Evolutionary conservation across 2,113 vertebrate genomes (phyloP).

Genomic region (Ophthalmotilapia sp.): DNA sequence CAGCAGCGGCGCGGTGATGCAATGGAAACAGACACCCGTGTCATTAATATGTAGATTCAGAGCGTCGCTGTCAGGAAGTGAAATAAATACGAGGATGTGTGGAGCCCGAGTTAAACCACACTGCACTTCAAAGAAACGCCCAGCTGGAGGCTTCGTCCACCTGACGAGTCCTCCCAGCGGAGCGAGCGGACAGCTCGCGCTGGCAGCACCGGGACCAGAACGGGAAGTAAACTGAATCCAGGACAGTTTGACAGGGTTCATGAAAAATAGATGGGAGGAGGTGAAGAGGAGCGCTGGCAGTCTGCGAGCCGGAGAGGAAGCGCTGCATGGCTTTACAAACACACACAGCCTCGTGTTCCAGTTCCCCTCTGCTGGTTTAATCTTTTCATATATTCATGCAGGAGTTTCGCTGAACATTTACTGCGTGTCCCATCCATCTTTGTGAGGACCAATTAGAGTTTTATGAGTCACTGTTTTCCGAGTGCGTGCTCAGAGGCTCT

Average conservation of each 20-base stretch:
- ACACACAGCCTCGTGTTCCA: not conserved
- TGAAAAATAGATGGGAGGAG: slow-evolving; percentile 12
- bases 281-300: not conserved
- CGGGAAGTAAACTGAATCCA: not conserved
- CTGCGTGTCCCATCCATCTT: not conserved
- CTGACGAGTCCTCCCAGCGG: not conserved
- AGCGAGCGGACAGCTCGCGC: not conserved
- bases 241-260: slow-evolving; percentile 5
- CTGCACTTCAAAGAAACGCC: not conserved
- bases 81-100: not conserved
- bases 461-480: not conserved
- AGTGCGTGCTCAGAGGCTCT: not conserved
- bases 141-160: not conserved
- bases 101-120: not conserved
- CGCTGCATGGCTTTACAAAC: not conserved
- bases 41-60: not conserved
- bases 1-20: not conserved
- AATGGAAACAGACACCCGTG: not conserved
- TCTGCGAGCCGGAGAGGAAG: not conserved
- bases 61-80: not conserved
- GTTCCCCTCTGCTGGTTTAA: not conserved
- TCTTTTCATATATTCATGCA: slow-evolving; percentile 1
- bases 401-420: not conserved
- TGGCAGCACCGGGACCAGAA: not conserved
- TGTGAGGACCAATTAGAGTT: not conserved